Percentiles rank a stretch among this genome's conserved stretches.
phyloP scores from a whole-genome alignment of 2,113 vertebrate species.

The Ascaphus truei region DNA sequence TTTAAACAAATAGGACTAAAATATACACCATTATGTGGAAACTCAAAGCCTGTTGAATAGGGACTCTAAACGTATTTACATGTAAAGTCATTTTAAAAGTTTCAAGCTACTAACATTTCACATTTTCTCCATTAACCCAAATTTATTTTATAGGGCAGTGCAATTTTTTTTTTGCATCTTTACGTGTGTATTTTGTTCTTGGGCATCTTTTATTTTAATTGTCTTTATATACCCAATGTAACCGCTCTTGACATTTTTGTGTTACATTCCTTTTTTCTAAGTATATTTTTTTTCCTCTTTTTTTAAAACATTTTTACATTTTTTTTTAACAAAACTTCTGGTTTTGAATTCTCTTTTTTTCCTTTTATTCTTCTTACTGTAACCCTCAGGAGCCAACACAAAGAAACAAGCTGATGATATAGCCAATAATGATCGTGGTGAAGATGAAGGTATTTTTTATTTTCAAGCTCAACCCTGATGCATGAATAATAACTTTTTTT shows the following conservation, averaged over 20 bases:
- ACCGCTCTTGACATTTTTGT: slow-evolving; percentile 55
- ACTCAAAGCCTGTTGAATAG: no score
- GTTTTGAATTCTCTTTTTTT: slow-evolving; percentile 74
- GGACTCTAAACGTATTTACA: no score
- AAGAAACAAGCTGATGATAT: slow-evolving; percentile 84
- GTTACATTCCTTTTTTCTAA: slow-evolving; percentile 47
- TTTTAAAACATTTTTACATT: slow-evolving; percentile 36
- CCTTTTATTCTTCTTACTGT: slow-evolving; percentile 72
- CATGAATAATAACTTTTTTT: slow-evolving; percentile 69
- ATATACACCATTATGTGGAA: no score
- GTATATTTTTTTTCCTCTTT: slow-evolving; percentile 40
- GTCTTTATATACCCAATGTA: slow-evolving; percentile 51
- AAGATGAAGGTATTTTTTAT: slow-evolving; percentile 87
- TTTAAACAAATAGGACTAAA: no score
- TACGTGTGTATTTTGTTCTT: slow-evolving; percentile 54
- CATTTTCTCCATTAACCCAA: no score
- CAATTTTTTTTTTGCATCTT: slow-evolving; percentile 58
- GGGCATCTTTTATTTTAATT: slow-evolving; percentile 44
- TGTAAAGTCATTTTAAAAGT: no score
- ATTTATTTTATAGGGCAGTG: no score
- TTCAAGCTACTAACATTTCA: no score
- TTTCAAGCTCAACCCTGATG: slow-evolving; percentile 66
- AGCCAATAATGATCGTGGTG: slow-evolving; percentile 83
- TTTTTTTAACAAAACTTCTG: slow-evolving; percentile 61
- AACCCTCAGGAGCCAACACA: slow-evolving; percentile 81